Percentiles rank a stretch among this genome's conserved stretches.
These are phyloP conservation scores for Seriola aureovittata DNA, from an alignment of 2,113 vertebrate species.

Conservation along the genomic window DNA sequence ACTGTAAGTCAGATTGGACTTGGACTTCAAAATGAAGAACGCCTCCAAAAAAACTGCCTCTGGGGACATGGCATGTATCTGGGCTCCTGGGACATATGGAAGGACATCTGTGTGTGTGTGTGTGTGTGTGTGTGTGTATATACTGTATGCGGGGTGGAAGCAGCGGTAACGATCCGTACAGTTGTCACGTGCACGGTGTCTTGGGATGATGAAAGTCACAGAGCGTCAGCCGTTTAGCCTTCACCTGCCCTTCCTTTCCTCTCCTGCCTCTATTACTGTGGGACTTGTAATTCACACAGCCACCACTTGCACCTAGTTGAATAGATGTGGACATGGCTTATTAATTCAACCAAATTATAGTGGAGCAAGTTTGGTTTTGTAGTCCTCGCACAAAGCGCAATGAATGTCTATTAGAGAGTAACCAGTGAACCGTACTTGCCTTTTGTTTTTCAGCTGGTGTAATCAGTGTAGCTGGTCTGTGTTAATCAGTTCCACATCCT, in stretches of 20 bases:
- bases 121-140: neutral
- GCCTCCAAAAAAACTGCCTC: constrained; percentile 2
- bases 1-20: constrained; percentile 43
- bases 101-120: neutral
- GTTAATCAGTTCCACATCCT: constrained; percentile 62
- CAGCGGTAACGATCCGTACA: constrained; percentile 27
- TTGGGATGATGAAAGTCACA: constrained; percentile 32
- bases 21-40: constrained; percentile 62
- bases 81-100: constrained; percentile 27
- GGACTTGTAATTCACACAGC: constrained; percentile 44
- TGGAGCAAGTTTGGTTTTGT: constrained; percentile 41
- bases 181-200: neutral
- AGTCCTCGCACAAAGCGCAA: constrained; percentile 32
- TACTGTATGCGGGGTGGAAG: constrained; percentile 2
- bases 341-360: constrained; percentile 69
- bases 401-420: constrained; percentile 52
- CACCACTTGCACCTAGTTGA: constrained; percentile 25
- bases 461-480: constrained; percentile 57
- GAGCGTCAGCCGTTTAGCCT: constrained; percentile 27
- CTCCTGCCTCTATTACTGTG: neutral
- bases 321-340: constrained; percentile 54
- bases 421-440: constrained; percentile 52
- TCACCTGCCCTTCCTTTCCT: constrained; percentile 38
- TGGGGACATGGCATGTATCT: constrained; percentile 32
- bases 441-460: constrained; percentile 59